These are phyloP conservation scores for Apocrypta bakeri DNA, from an alignment of 1,140 invertebrate genomes.

Conservation along the genomic window DNA sequence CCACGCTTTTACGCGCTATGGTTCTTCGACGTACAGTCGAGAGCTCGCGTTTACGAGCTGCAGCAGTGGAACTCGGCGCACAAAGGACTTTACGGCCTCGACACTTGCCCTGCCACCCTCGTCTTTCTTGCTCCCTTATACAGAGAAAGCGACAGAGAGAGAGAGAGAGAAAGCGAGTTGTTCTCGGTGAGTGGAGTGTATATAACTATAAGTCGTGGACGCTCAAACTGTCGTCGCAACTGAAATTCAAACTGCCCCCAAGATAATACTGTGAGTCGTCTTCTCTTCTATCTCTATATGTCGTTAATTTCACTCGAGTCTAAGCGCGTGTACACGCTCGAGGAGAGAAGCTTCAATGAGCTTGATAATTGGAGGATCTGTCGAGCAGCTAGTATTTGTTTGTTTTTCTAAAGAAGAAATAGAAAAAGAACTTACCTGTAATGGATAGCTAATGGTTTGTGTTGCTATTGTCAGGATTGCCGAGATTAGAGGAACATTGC, in stretches of 20 bases:
- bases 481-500: background rate
- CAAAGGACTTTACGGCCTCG: conserved; percentile 45
- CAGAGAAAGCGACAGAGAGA: background rate
- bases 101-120: conserved; percentile 10
- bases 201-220: background rate
- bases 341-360: background rate
- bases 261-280: background rate
- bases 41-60: conserved; percentile 32
- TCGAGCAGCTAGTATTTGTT: background rate
- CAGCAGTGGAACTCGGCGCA: background rate
- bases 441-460: background rate
- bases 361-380: background rate
- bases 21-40: background rate
- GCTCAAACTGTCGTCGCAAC: background rate
- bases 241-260: conserved; percentile 15
- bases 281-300: background rate
- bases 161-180: too few species aligned
- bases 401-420: background rate
- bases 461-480: background rate
- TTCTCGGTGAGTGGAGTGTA: too few species aligned
- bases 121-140: background rate
- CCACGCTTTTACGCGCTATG: too few species aligned
- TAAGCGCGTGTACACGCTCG: background rate
- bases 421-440: background rate
- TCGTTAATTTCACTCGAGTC: conserved; percentile 7